Percentiles rank a stretch among this genome's conserved stretches.
These are phyloP conservation scores for Dromococcyx pavoninus DNA, from an alignment of 2,797 vertebrate genomes.

Conservation along the genomic window DNA sequence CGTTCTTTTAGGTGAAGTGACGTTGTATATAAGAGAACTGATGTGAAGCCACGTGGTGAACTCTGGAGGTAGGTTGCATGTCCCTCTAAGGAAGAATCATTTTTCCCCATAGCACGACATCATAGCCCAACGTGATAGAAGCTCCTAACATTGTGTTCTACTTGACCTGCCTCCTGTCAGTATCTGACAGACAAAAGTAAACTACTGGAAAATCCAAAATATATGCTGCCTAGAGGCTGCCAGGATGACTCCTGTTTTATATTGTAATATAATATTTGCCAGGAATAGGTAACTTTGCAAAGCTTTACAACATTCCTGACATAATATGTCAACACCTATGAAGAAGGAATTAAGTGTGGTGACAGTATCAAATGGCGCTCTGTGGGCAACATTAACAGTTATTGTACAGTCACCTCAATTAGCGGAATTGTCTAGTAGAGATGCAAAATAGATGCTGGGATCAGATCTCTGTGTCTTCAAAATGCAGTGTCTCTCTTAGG, in stretches of 20 bases:
- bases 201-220: background rate
- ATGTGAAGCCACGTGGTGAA: background rate
- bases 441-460: background rate
- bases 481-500: background rate
- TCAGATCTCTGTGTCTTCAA: slow-evolving; percentile 34
- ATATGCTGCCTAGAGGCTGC: background rate
- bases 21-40: background rate
- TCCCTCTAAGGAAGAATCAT: background rate
- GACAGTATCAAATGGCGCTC: background rate
- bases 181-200: background rate
- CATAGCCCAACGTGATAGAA: background rate
- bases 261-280: background rate
- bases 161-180: background rate
- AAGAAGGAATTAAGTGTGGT: background rate
- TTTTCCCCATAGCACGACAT: background rate
- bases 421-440: background rate
- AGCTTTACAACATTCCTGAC: background rate
- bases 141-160: background rate
- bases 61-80: background rate
- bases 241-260: background rate
- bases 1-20: background rate
- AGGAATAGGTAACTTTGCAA: background rate
- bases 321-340: rapidly evolving
- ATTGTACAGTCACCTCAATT: background rate
- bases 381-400: background rate